Base-by-base conservation (phyloP, 2,888 invertebrate genomes). In the Leucophora obtusa region DNA sequence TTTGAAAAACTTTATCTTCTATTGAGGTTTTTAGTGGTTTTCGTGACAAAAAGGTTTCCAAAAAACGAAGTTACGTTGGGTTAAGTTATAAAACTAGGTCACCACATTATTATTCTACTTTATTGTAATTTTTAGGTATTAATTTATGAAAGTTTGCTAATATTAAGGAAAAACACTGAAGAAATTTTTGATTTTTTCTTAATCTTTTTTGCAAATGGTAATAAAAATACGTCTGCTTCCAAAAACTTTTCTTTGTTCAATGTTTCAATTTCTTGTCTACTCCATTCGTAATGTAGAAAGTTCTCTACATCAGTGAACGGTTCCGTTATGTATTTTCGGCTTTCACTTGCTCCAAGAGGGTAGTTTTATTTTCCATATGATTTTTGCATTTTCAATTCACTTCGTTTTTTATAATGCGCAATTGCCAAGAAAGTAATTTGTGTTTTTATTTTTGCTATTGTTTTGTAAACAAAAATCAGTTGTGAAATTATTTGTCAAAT, bases 191-290 rank as follows among this genome's bases (percentile, higher is more conserved):
- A 8, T 18, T 58, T 28, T 24, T 51, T 7, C 3, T 17, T 35
- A 24, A 8, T 58, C 65, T 35, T 33, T 24, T 58, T 65, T 66
- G 24, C 35, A 38, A 68, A 3, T 14, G 51, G 33, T 60, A 15
- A 38, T 10, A 21, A 73, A 73, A 24, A 73, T 21, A 14, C 69
- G 60, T 69, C 76, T 65, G 58, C 53, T 50, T 56, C 10, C 43
- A 68, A 17, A 9, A 59, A 58, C 43, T 62, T 80, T 75, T 28
- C 75, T 75, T 75, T 75, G 62, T 68, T 75, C 28, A 79, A 71
- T 79, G 75, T 21, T 47, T 33, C 17, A 7, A 28, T 5, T 54
- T 47, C 9, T 54, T 17, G 62, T 53, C 43, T 53, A 33, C 50
- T 17, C n/a, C n/a, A n/a, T 18, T 50, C 8, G 10, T 17, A 15